Base-by-base conservation (phyloP, 2,113 vertebrate genomes). In the Phylloscopus whistleri region DNA sequence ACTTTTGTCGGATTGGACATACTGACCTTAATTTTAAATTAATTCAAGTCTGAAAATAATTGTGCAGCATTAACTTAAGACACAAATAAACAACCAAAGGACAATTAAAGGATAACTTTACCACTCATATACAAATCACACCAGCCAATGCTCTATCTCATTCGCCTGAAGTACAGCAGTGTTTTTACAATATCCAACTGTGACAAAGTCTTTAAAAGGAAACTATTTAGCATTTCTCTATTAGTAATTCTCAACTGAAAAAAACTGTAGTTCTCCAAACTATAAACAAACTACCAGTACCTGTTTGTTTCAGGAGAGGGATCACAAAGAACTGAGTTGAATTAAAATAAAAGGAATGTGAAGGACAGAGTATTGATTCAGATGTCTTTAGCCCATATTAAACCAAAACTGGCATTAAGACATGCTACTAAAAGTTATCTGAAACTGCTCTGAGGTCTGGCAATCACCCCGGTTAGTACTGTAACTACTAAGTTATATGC, bases 321-420 rank as follows among this genome's bases (percentile, higher is more conserved):
- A 84, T 49, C 16, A 67, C 24, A 81, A 72, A 60, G 58, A 95
- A 95, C n/a, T 16, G 5, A 41, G 12, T 1, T 63, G 59, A 81
- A 77, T 24, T 74, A 81, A 92, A 84, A 55, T 46, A 67, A 78
- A 73, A 78, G 91, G 91, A 95, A 95, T 87, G 87, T 89, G 64
- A 85, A 94, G 31, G 18, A 75, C 11, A 41, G 84, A 78, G 31
- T 62, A 56, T 67, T 84, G 33, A 64, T 79, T 91, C 37, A 75
- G 31, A 60, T 43, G 13, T 41, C 35, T 84, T 73, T 30, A 87
- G 26, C 68, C 74, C 8, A 16, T 62, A 59, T 31, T 58, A 73
- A 79, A 51, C 24, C 16, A 59, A 83, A 91, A 69, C 2, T 46
- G 10, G 39, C 52, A 46, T 58, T 51, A 92, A 90, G 72, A 94